These are phyloP conservation scores for Agapornis canus DNA, from an alignment of 2,797 vertebrate species.

Conservation along the genomic window DNA sequence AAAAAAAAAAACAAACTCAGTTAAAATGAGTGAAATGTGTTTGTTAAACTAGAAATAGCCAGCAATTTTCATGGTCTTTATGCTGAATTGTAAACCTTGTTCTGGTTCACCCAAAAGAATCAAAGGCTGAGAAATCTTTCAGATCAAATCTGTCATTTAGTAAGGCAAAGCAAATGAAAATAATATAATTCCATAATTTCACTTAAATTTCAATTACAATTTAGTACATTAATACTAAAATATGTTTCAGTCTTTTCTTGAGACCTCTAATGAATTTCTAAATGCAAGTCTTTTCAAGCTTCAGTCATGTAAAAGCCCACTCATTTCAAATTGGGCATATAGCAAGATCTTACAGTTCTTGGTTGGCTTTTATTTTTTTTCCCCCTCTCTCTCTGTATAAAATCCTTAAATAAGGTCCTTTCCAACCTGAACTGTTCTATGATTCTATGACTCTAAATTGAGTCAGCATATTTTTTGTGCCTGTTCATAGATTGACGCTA, in stretches of 20 bases:
- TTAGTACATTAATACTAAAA: neutral
- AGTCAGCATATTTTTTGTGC: neutral
- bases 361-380: rapidly evolving
- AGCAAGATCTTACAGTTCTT: neutral
- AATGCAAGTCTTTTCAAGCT: neutral
- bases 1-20: neutral
- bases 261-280: neutral
- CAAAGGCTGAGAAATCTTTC: neutral
- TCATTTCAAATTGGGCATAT: neutral
- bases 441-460: neutral
- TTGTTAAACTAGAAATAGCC: neutral
- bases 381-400: neutral
- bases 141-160: neutral
- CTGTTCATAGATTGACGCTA: neutral
- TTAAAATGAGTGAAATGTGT: neutral
- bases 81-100: neutral
- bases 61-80: neutral
- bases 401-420: neutral
- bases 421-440: too few species aligned
- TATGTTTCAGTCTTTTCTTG: neutral
- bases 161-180: neutral
- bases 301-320: neutral
- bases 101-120: neutral
- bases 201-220: neutral
- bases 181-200: neutral